Percentiles rank a stretch among this genome's conserved stretches.
Evolutionary conservation across 2,888 invertebrate species (phyloP).

Genomic region (Phengaris alcon): DNA sequence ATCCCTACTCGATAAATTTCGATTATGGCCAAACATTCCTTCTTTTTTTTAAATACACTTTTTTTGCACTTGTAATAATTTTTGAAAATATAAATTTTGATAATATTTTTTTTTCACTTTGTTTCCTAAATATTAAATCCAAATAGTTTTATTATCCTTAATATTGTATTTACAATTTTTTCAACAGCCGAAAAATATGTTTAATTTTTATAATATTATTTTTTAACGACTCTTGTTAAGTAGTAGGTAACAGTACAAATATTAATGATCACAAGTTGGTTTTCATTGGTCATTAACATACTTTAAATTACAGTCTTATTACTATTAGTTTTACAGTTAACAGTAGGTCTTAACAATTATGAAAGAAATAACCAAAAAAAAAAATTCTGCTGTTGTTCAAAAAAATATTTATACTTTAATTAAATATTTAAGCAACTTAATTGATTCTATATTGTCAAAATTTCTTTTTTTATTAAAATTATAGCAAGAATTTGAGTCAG

Average conservation of each 20-base stretch:
- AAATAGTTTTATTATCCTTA: slow-evolving; percentile 80
- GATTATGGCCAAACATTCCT: slow-evolving; percentile 76
- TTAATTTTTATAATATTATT: slow-evolving; percentile 78
- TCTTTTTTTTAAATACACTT: slow-evolving; percentile 71
- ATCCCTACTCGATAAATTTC: slow-evolving; percentile 65
- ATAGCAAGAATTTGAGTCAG: neutral
- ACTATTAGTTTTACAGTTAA: slow-evolving; percentile 72
- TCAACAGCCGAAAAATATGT: slow-evolving; percentile 81
- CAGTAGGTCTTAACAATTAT: slow-evolving; percentile 67
- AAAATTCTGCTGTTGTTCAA: slow-evolving; percentile 26
- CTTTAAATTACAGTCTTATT: slow-evolving; percentile 75
- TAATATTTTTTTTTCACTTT: slow-evolving; percentile 74
- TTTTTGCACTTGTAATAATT: slow-evolving; percentile 78
- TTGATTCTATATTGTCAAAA: neutral
- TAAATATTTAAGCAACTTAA: neutral
- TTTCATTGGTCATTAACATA: slow-evolving; percentile 81
- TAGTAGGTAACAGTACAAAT: slow-evolving; percentile 81
- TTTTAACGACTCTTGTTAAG: slow-evolving; percentile 81
- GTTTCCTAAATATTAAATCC: slow-evolving; percentile 78
- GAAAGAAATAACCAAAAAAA: slow-evolving; percentile 48
- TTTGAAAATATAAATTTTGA: slow-evolving; percentile 81
- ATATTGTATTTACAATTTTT: slow-evolving; percentile 80
- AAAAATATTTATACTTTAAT: neutral
- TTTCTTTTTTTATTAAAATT: neutral
- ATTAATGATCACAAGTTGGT: slow-evolving; percentile 81